Percentiles rank a stretch among this genome's conserved stretches.
These are phyloP conservation scores for Odocoileus virginianus DNA, from an alignment of 2,113 vertebrate genomes.

Conservation along the genomic window DNA sequence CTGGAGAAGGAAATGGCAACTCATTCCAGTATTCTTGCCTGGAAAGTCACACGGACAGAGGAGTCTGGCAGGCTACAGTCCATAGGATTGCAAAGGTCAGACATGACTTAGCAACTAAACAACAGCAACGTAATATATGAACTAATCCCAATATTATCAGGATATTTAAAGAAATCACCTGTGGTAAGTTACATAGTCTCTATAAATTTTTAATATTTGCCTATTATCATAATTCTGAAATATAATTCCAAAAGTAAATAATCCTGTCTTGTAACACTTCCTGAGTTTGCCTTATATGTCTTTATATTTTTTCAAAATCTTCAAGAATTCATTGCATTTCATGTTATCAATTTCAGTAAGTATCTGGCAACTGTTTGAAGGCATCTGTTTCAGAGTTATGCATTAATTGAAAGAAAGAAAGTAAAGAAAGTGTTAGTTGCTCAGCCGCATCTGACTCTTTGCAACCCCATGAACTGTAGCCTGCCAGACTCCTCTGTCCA, in stretches of 20 bases:
- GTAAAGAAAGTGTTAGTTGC: neutral
- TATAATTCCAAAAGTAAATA: neutral
- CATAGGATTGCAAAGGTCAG: neutral
- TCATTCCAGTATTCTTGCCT: neutral
- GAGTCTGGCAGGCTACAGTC: neutral
- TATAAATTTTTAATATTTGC: neutral
- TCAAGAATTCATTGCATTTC: neutral
- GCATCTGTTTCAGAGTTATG: neutral
- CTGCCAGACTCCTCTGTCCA: neutral
- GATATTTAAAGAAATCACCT: neutral
- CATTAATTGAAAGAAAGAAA: neutral
- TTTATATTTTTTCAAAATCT: neutral
- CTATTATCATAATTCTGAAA: conserved; percentile 1
- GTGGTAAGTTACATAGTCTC: neutral
- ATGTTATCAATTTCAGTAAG: neutral
- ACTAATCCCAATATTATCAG: neutral
- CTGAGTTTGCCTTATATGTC: neutral
- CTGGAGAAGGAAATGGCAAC: neutral
- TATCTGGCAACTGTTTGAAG: neutral
- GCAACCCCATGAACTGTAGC: neutral
- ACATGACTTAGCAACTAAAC: neutral
- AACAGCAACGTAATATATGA: neutral
- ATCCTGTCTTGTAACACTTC: neutral
- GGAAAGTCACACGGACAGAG: neutral
- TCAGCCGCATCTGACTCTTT: neutral